These are phyloP conservation scores for Thalassoma bifasciatum DNA, from an alignment of 2,113 vertebrate species.

Conservation along the genomic window DNA sequence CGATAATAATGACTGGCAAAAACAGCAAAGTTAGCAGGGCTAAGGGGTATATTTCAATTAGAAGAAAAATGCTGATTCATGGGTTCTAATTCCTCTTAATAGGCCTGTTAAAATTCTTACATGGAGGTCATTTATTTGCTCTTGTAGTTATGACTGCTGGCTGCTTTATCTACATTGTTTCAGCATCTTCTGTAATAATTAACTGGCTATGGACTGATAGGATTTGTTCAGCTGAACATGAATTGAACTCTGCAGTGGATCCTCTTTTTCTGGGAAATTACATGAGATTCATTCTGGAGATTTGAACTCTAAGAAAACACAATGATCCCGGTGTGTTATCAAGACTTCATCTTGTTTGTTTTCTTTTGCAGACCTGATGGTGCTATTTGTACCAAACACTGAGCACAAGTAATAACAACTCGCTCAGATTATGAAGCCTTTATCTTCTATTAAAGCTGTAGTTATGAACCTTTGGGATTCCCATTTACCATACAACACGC, in stretches of 20 bases:
- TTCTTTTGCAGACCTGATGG: slow-evolving; percentile 1
- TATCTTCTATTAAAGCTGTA: too few relatives aligned
- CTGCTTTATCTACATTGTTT: slow-evolving; percentile 60
- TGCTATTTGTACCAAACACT: slow-evolving; percentile 7
- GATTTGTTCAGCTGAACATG: slow-evolving; percentile 52
- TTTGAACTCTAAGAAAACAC: neutral
- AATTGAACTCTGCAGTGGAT: slow-evolving; percentile 2
- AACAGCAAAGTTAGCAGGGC: slow-evolving; percentile 65
- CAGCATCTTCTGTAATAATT: slow-evolving; percentile 64
- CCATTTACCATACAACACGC: too few relatives aligned
- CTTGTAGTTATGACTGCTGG: slow-evolving; percentile 28
- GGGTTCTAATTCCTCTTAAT: slow-evolving; percentile 61
- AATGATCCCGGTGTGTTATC: slow-evolving; percentile 2
- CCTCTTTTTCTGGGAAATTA: slow-evolving; percentile 9
- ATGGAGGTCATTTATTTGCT: slow-evolving; percentile 57
- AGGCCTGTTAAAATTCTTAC: slow-evolving; percentile 55
- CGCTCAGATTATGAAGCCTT: too few relatives aligned
- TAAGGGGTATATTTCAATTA: slow-evolving; percentile 44
- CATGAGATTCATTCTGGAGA: slow-evolving; percentile 10
- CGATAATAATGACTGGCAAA: slow-evolving; percentile 51
- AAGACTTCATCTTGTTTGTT: slow-evolving; percentile 5
- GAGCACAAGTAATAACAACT: slow-evolving; percentile 5
- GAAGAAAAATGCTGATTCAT: slow-evolving; percentile 59
- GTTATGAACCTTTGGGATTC: too few relatives aligned
- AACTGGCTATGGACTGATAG: slow-evolving; percentile 34